Conservation (phyloP, 2,113 vertebrate species). For the Thunnus maccoyii region DNA sequence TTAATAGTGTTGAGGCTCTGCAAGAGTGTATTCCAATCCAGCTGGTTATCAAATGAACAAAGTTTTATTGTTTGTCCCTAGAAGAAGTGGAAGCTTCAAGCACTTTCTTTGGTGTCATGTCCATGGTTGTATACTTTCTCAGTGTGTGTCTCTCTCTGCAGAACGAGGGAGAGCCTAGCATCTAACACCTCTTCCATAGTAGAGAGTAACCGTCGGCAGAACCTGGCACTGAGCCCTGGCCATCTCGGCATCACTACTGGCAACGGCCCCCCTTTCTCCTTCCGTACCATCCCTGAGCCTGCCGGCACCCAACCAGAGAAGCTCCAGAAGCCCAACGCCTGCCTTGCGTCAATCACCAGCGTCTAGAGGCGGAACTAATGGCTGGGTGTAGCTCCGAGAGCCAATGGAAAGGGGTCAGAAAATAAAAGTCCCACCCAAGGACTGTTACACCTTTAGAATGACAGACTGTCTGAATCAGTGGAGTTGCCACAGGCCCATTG, state of each 20-base stretch:
- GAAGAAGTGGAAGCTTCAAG: background rate
- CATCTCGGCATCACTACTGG: constrained; percentile 88
- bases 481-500: constrained; percentile 46
- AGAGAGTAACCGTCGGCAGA: constrained; percentile 97
- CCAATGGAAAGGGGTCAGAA: constrained; percentile 11
- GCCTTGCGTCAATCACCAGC: constrained; percentile 98
- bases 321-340: constrained; percentile 93
- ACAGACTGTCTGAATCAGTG: constrained; percentile 45
- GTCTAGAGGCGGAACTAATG: constrained; percentile 83
- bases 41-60: background rate
- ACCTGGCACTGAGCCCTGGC: constrained; percentile 93
- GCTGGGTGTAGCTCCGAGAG: background rate
- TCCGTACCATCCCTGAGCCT: constrained; percentile 91
- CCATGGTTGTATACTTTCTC: background rate
- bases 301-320: constrained; percentile 92
- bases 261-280: constrained; percentile 89
- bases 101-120: background rate
- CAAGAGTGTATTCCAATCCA: background rate
- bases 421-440: constrained; percentile 29
- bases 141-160: constrained; percentile 66
- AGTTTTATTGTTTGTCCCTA: background rate
- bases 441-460: constrained; percentile 67
- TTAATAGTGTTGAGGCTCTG: too few species aligned
- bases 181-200: constrained; percentile 99
- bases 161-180: constrained; percentile 97